Evolutionary conservation across 2,113 vertebrate genomes (phyloP).

Genomic region (Anseranas semipalmata): DNA sequence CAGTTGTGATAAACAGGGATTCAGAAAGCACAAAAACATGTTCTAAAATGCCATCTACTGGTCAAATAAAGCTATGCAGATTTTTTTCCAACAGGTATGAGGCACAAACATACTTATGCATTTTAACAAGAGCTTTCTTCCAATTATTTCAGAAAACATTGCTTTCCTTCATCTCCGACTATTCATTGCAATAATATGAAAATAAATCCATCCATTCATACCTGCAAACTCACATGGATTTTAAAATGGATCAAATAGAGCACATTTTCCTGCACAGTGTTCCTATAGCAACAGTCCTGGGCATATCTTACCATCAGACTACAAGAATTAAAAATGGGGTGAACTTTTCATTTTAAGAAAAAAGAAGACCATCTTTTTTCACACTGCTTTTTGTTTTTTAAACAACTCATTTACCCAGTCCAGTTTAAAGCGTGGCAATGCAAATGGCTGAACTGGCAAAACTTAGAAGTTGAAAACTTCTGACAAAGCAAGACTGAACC

Average conservation of each 20-base stretch:
- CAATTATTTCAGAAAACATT: background rate
- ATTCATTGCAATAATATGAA: background rate
- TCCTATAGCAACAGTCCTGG: background rate
- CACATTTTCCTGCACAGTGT: background rate
- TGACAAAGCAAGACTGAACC: background rate
- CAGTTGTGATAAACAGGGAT: background rate
- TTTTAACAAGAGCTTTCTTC: background rate
- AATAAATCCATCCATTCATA: background rate
- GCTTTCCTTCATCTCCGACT: background rate
- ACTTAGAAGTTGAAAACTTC: background rate
- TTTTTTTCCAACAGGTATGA: background rate
- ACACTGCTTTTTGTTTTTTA: background rate
- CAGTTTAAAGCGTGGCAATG: background rate
- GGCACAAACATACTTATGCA: background rate
- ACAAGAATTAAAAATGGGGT: background rate
- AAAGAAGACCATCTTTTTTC: background rate
- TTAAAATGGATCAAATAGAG: background rate
- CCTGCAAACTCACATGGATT: background rate
- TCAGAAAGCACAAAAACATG: background rate
- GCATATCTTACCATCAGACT: background rate
- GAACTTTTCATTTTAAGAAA: background rate
- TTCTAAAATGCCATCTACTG: conserved; percentile 31
- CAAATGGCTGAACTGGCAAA: background rate
- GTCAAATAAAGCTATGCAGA: background rate
- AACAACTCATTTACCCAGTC: background rate